Evolutionary conservation across 2,888 invertebrate genomes (phyloP), one percentile per base, ranked within the genome.

Genomic region (Watsonalla binaria): DNA sequence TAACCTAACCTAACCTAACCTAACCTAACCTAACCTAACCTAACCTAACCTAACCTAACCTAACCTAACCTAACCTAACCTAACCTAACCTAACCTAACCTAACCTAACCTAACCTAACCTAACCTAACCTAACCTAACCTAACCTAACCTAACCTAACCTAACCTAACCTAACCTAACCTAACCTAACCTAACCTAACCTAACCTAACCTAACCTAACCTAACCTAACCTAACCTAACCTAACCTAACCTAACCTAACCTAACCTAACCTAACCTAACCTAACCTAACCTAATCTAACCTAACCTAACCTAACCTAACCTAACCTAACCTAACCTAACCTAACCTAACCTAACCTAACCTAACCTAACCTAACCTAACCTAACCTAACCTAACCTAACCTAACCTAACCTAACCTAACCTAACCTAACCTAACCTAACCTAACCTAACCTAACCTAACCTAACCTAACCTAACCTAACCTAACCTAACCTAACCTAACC

Each of bases 51-150:
- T 56, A 61, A 59, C 59, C 59, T 56, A 61, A 58, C 61, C 61
- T 57, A 57, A 61, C 56, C 61, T 57, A 59, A 61, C 61, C 59
- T 57, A 61, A 61, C 61, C 59, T 57, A 61, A 57, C 59, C 59
- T 56, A 59, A 59, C 62, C 62, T 58, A 61, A 61, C 61, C 59
- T 59, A 60, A 60, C 59, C 60, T 60, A 59, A 59, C 62, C 58
- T 58, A 61, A 58, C 60, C 57, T 54, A 56, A 57, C 56, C 57
- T 54, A 58, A 58, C 60, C 56, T 57, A 57, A 57, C 57, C 59
- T 56, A 58, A 62, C 57, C 59, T 60, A 62, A 62, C 60, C 58
- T 55, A 62, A 60, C 62, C 59, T 58, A 52, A 54, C 54, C 56
- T 53, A 55, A 58, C 57, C 54, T 54, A 53, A 55, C 55, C 54